Evolutionary conservation across 2,888 invertebrate species (phyloP).

Genomic region (Erebia aethiops): DNA sequence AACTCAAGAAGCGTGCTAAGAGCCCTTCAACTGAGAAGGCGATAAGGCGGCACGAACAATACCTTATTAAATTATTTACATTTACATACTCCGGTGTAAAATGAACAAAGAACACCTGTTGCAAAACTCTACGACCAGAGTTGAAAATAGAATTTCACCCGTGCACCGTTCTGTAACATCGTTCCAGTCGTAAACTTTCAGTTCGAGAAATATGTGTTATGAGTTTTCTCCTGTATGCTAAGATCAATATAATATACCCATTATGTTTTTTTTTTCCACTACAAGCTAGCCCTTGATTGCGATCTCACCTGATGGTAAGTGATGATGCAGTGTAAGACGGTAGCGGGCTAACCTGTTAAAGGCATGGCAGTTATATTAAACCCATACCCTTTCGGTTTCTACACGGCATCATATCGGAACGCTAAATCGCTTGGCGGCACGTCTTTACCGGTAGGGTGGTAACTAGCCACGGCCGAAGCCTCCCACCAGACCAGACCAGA

Average conservation of each 20-base stretch:
- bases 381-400: too few species aligned
- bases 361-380: too few species aligned
- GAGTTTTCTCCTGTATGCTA: not conserved
- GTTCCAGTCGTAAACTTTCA: slow-evolving; percentile 19
- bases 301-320: too few species aligned
- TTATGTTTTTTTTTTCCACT: too few species aligned
- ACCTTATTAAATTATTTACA: slow-evolving; percentile 28
- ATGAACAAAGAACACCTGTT: slow-evolving; percentile 28
- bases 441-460: too few species aligned
- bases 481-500: too few species aligned
- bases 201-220: slow-evolving; percentile 18
- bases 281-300: too few species aligned
- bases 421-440: too few species aligned
- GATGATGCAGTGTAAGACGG: too few species aligned
- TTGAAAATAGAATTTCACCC: slow-evolving; percentile 22
- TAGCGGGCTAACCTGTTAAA: too few species aligned
- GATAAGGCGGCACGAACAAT: slow-evolving; percentile 19
- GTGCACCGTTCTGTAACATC: slow-evolving; percentile 21
- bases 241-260: not conserved
- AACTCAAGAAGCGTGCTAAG: slow-evolving; percentile 17
- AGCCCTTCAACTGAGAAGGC: slow-evolving; percentile 10
- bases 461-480: too few species aligned
- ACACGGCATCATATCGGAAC: too few species aligned
- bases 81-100: slow-evolving; percentile 23
- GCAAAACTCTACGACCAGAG: slow-evolving; percentile 17